Conservation (phyloP, 2,113 vertebrate genomes). For the Mohoua ochrocephala region DNA sequence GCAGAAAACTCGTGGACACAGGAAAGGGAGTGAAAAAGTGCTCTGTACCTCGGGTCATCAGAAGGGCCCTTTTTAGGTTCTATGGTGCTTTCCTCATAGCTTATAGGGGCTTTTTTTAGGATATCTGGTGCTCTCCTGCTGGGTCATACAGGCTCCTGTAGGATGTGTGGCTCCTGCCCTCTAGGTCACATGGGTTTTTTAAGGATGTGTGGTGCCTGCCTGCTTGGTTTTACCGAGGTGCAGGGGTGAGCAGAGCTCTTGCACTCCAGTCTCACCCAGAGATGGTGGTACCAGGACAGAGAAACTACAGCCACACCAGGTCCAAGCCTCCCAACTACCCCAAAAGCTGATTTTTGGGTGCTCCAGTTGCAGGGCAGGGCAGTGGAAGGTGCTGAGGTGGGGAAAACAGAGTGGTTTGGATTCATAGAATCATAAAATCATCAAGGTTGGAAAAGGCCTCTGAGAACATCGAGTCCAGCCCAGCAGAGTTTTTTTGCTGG, state of each 20-base stretch:
- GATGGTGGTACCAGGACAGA: not conserved
- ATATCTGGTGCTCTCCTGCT: not conserved
- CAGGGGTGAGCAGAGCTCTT: not conserved
- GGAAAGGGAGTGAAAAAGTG: not conserved
- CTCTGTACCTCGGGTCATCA: rapidly evolving
- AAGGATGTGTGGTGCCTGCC: not conserved
- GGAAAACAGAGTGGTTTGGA: rapidly evolving
- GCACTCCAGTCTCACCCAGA: not conserved
- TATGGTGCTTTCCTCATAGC: not conserved
- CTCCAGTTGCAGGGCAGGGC: not conserved
- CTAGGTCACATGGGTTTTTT: not conserved
- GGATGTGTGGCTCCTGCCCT: not conserved
- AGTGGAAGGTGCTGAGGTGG: not conserved
- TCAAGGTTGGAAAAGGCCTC: not conserved
- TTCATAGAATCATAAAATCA: not conserved
- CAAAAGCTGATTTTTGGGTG: not conserved
- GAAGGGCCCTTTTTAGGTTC: not conserved
- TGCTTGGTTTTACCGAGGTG: rapidly evolving
- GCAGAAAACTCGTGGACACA: not conserved
- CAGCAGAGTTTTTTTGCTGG: not conserved
- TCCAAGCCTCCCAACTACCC: not conserved
- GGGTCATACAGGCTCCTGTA: not conserved
- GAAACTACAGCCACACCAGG: not conserved
- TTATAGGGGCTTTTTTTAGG: not conserved
- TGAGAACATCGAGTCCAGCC: not conserved